These are phyloP conservation scores for Boleophthalmus pectinirostris DNA, from an alignment of 2,113 vertebrate genomes.

Conservation along the genomic window DNA sequence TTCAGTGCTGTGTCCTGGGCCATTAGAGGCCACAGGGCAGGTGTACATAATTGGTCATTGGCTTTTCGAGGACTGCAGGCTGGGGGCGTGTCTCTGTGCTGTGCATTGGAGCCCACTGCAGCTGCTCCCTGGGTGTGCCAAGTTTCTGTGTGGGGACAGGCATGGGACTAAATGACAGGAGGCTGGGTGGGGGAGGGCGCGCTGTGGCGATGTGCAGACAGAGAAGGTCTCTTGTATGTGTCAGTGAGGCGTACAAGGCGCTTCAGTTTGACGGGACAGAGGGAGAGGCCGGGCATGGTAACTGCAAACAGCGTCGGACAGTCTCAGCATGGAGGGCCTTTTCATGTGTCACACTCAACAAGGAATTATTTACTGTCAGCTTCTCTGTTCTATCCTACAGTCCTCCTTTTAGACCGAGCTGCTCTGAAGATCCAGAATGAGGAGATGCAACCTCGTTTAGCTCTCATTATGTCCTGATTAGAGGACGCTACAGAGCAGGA, in stretches of 20 bases:
- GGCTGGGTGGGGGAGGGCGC: conserved; percentile 59
- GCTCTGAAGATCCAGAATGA: conserved; percentile 61
- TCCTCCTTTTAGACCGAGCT: conserved; percentile 25
- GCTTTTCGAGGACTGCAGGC: conserved; percentile 61
- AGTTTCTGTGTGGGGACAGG: conserved; percentile 72
- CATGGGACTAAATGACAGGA: conserved; percentile 56
- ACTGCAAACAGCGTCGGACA: conserved; percentile 14
- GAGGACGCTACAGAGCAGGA: conserved; percentile 64
- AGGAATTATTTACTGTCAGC: conserved; percentile 40
- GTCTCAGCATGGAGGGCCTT: conserved; percentile 40
- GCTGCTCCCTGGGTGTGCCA: conserved; percentile 80
- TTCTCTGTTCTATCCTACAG: conserved; percentile 26
- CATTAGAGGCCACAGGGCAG: conserved; percentile 40
- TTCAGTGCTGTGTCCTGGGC: conserved; percentile 46
- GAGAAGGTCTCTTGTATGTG: conserved; percentile 71
- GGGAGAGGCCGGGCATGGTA: conserved; percentile 42
- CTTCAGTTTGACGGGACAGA: conserved; percentile 68
- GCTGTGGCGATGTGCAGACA: conserved; percentile 68
- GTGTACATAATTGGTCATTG: conserved; percentile 50
- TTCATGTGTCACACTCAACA: conserved; percentile 30
- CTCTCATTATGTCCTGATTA: conserved; percentile 79
- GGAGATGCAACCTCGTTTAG: conserved; percentile 75
- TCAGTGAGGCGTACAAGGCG: conserved; percentile 61
- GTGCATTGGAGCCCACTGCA: conserved; percentile 70
- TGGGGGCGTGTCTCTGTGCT: conserved; percentile 65